Evolutionary conservation across 2,797 vertebrate species (phyloP), one percentile per base, ranked within the genome.

Genomic region (Adrianichthys oophorus): DNA sequence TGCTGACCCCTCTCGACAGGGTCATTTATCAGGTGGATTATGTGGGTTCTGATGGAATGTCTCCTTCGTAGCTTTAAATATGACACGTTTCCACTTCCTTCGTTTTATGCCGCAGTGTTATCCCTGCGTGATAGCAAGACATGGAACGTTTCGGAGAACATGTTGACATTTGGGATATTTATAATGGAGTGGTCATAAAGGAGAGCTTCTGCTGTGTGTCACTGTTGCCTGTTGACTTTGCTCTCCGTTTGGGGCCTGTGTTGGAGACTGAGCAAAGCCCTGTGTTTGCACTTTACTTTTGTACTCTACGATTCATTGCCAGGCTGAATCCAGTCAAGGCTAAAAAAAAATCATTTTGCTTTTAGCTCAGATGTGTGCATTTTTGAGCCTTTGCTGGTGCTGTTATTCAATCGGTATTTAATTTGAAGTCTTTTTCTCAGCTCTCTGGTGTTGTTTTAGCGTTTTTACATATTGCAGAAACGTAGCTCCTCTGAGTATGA

Each of bases 91-190:
- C 82, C 56, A 76, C 63, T 51, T 56, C 64, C 64, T 62, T 56
- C 46, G 8, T 71, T 75, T 63, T 60, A 42, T 12, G 10, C 49
- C 48, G 32, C 69, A 52, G 61, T 69, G 63, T 58, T 77, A 57
- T 78, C 70, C 65, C 62, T 15, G 66, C 50, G 49, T 51, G 74
- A 53, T 53, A 65, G 75, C 56, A 51, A 46, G 62, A 85, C 75
- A 63, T 45, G 70, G 72, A 66, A 65, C 44, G 62, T 81, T 75
- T 82, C 59, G 1, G 66, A 72, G 75, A 83, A 78, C 79, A 77
- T 89, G 88, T 90, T 91, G 90, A 90, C 87, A 87, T 92, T 91
- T 87, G 62, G 72, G 81, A 85, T 89, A 74, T 86, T 80, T 86
- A 89, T 91, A 89, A 87, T 69, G 72, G 76, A 80, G 68, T 71